These are phyloP conservation scores for Drosophila littoralis DNA, from an alignment of 1,140 invertebrate genomes.

Conservation along the genomic window DNA sequence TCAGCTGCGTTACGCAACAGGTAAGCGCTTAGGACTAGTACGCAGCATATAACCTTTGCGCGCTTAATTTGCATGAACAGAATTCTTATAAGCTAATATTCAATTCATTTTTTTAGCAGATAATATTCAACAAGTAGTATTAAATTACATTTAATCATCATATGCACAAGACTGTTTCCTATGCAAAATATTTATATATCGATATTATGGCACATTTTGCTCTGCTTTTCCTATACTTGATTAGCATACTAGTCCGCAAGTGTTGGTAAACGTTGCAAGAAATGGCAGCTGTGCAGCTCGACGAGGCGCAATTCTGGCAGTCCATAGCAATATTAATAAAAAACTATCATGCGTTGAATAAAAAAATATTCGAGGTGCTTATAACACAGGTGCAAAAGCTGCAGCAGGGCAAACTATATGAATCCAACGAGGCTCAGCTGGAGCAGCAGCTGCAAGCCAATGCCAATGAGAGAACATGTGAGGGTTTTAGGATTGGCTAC, in stretches of 20 bases:
- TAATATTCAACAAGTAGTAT: background rate
- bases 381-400: conserved; percentile 52
- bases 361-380: conserved; percentile 72
- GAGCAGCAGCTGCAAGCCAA: conserved; percentile 7
- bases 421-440: conserved; percentile 53
- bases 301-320: conserved; percentile 70
- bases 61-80: too few relatives aligned
- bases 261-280: conserved; percentile 40
- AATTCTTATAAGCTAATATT: background rate
- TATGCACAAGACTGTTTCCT: background rate
- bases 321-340: conserved; percentile 67
- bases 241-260: conserved; percentile 27
- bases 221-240: background rate
- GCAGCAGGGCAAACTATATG: conserved; percentile 26
- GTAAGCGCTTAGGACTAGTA: conserved; percentile 15
- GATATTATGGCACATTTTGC: background rate
- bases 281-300: conserved; percentile 43
- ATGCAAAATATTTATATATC: background rate
- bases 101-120: background rate
- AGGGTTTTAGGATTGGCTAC: conserved; percentile 55
- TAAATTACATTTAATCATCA: background rate
- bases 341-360: conserved; percentile 79
- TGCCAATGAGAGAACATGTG: conserved; percentile 19
- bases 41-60: conserved; percentile 17
- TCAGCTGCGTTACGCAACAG: conserved; percentile 53